Conservation (phyloP, 2,797 vertebrate species). For the Phoeniculus purpureus region DNA sequence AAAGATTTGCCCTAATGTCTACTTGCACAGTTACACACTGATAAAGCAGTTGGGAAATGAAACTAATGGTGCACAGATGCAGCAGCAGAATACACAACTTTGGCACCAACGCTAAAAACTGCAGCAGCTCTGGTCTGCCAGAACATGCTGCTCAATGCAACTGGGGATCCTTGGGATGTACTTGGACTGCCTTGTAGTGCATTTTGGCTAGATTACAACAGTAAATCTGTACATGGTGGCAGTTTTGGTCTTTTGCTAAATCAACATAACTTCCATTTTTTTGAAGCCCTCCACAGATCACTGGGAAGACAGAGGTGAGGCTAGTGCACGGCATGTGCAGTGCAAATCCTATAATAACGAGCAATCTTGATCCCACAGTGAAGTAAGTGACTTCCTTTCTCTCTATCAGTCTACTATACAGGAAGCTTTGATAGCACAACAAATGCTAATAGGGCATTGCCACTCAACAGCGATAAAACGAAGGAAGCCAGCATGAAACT, state of each 20-base stretch:
- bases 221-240: neutral
- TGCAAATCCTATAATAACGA: neutral
- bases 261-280: neutral
- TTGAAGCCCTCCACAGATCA: neutral
- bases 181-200: neutral
- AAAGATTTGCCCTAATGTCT: neutral
- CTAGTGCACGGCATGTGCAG: neutral
- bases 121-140: neutral
- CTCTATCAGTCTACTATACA: neutral
- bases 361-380: neutral
- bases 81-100: neutral
- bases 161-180: neutral
- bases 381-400: neutral
- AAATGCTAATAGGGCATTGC: neutral
- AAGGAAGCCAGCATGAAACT: neutral
- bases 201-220: neutral
- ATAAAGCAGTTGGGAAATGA: neutral
- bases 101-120: neutral
- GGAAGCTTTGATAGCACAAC: neutral
- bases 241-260: neutral
- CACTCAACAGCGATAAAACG: neutral
- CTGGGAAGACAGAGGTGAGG: neutral
- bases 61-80: neutral
- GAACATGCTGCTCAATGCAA: neutral
- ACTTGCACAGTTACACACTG: accelerated